phyloP scores from a whole-genome alignment of 2,113 vertebrate species.

The Cardinalis cardinalis region DNA sequence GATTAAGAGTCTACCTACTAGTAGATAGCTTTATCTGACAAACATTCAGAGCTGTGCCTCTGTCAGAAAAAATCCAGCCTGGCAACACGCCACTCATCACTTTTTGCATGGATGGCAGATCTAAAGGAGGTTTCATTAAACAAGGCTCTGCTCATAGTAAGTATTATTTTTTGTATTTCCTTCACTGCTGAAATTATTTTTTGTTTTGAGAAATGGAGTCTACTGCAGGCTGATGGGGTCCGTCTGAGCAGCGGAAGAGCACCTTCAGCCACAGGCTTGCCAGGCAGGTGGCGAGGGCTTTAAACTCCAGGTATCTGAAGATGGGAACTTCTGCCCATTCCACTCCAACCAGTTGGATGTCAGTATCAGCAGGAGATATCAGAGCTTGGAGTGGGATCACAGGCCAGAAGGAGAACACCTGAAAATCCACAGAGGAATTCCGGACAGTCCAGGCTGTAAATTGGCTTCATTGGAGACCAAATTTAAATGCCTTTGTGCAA shows the following conservation, averaged over 20 bases:
- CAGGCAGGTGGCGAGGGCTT: background rate
- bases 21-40: background rate
- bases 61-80: background rate
- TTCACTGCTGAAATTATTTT: background rate
- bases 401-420: background rate
- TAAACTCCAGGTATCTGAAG: background rate
- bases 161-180: background rate
- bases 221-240: background rate
- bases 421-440: background rate
- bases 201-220: background rate
- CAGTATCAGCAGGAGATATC: background rate
- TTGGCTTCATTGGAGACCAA: rapidly evolving
- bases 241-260: background rate
- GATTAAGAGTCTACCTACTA: background rate
- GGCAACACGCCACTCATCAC: background rate
- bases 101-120: background rate
- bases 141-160: background rate
- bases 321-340: background rate
- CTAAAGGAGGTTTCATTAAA: background rate
- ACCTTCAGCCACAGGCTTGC: background rate
- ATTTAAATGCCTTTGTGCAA: background rate
- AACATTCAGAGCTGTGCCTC: background rate
- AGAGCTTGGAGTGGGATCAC: background rate
- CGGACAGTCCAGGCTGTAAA: background rate
- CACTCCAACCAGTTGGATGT: background rate